Evolutionary conservation across 2,888 invertebrate species (phyloP).

Genomic region (Limnephilus auricula): DNA sequence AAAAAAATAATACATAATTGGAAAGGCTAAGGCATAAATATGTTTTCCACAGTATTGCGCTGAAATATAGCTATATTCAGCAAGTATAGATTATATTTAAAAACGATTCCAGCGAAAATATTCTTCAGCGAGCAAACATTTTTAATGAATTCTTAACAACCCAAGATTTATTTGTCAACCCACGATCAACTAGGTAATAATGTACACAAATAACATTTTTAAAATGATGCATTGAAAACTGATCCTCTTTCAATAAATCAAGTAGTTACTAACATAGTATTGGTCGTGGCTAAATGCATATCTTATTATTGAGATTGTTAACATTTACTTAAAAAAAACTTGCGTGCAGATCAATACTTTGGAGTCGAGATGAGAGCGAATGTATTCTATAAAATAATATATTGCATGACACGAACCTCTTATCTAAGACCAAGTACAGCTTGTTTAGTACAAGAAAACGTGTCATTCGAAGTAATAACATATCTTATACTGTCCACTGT

Average conservation of each 20-base stretch:
- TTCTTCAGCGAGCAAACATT: too few species aligned
- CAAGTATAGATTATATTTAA: too few species aligned
- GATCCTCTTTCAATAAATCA: neutral
- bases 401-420: neutral
- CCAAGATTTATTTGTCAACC: neutral
- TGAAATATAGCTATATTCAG: too few species aligned
- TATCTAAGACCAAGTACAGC: neutral
- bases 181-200: neutral
- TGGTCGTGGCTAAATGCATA: neutral
- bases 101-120: too few species aligned
- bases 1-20: too few species aligned
- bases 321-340: neutral
- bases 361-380: neutral
- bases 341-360: neutral
- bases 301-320: neutral
- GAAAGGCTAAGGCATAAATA: too few species aligned
- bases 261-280: neutral
- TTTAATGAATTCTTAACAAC: too few species aligned
- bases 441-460: neutral
- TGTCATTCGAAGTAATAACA: neutral
- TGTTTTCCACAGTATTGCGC: too few species aligned
- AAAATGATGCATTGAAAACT: neutral
- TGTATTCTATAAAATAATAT: neutral
- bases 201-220: neutral
- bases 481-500: neutral